Conservation (phyloP, 2,888 invertebrate genomes). For the Cheilosia pagana region DNA sequence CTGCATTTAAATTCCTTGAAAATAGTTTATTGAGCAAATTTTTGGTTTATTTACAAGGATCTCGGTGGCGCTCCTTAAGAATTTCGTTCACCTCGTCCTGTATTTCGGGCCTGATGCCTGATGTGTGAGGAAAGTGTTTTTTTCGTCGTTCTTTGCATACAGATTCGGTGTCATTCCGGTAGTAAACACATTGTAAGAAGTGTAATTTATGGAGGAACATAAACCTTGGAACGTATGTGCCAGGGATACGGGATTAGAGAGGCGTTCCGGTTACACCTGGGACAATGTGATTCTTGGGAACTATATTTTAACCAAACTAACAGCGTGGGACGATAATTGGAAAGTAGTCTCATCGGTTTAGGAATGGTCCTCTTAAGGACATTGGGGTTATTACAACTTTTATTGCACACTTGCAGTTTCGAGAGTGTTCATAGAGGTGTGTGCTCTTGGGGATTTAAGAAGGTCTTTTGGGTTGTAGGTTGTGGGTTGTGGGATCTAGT, state of each 20-base stretch:
- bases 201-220: constrained; percentile 11
- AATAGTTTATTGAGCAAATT: constrained; percentile 40
- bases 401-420: constrained; percentile 29
- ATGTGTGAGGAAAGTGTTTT: background rate
- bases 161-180: constrained; percentile 2
- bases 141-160: constrained; percentile 22
- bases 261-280: background rate
- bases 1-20: constrained; percentile 29
- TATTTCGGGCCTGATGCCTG: background rate
- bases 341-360: constrained; percentile 9
- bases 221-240: constrained; percentile 10
- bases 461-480: too few relatives aligned
- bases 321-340: constrained; percentile 19
- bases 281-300: constrained; percentile 8
- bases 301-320: background rate
- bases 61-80: constrained; percentile 1
- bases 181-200: constrained; percentile 35
- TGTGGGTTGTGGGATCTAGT: too few relatives aligned
- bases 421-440: background rate
- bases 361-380: constrained; percentile 8
- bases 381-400: constrained; percentile 21
- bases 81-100: background rate
- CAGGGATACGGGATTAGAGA: constrained; percentile 30
- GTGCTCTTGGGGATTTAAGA: too few relatives aligned
- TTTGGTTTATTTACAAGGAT: constrained; percentile 30